Conservation (phyloP, 2,888 invertebrate species). For the Diplolepis rosae region DNA sequence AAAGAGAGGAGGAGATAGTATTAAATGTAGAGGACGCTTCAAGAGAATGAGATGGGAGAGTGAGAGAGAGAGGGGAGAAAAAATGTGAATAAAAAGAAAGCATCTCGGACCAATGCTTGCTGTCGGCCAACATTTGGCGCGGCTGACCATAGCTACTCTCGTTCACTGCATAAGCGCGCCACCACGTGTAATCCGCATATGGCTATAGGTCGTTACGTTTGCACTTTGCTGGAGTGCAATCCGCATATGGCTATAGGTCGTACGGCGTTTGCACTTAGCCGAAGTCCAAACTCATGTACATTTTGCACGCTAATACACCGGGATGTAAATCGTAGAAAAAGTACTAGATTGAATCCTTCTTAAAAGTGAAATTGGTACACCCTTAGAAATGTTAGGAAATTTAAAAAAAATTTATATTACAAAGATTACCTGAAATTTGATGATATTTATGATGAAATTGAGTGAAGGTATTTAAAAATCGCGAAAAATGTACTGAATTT, state of each 20-base stretch:
- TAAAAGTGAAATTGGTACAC: not conserved
- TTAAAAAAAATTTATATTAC: no score
- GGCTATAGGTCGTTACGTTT: slow-evolving; percentile 14
- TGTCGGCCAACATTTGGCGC: slow-evolving; percentile 39
- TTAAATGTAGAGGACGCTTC: slow-evolving; percentile 6
- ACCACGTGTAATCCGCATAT: slow-evolving; percentile 26
- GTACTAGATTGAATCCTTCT: not conserved
- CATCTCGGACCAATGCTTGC: slow-evolving; percentile 3
- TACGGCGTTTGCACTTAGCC: slow-evolving; percentile 4
- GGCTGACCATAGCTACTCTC: slow-evolving; percentile 41
- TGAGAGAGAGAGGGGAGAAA: slow-evolving; percentile 28
- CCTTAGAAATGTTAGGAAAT: no score
- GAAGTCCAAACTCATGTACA: not conserved
- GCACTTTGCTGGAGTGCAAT: no score
- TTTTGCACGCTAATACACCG: not conserved
- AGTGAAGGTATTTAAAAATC: no score
- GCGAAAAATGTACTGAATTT: no score
- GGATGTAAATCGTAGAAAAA: not conserved
- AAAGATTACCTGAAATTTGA: no score
- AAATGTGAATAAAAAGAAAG: slow-evolving; percentile 29
- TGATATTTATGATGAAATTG: no score
- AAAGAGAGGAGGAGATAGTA: slow-evolving; percentile 31
- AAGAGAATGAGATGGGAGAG: slow-evolving; percentile 34
- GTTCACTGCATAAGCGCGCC: slow-evolving; percentile 32
- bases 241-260: slow-evolving; percentile 20